These are phyloP conservation scores for Cephus cinctus DNA, from an alignment of 1,140 invertebrate species.

Conservation along the genomic window DNA sequence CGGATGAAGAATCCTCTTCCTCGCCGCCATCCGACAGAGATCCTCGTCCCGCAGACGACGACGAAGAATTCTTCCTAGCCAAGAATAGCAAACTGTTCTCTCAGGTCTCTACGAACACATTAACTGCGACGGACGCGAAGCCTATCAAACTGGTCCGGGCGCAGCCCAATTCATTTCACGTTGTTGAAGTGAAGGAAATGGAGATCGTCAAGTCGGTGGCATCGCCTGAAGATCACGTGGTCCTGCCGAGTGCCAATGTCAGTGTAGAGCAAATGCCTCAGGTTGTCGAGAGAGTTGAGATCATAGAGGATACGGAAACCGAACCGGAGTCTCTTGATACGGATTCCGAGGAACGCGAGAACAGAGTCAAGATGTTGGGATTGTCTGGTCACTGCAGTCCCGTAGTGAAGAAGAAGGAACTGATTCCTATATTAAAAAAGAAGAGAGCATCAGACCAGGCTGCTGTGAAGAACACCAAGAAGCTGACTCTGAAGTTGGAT, in stretches of 20 bases:
- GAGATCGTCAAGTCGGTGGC: conserved; percentile 58
- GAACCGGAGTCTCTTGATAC: conserved; percentile 59
- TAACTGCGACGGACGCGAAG: conserved; percentile 27
- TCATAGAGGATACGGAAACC: conserved; percentile 59
- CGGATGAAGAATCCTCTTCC: conserved; percentile 21
- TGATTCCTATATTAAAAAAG: conserved; percentile 35
- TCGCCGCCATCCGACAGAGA: conserved; percentile 19
- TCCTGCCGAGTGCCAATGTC: conserved; percentile 44
- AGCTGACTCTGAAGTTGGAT: conserved; percentile 24
- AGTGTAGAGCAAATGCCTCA: conserved; percentile 49
- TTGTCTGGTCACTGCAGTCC: neutral
- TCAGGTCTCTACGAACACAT: conserved; percentile 64
- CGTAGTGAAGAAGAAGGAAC: conserved; percentile 27
- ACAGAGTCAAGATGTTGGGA: conserved; percentile 11
- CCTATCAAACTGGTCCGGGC: conserved; percentile 18
- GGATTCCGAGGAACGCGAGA: conserved; percentile 54
- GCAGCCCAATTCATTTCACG: conserved; percentile 46
- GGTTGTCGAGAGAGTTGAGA: conserved; percentile 50
- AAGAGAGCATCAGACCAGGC: conserved; percentile 13
- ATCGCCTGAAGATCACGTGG: conserved; percentile 49
- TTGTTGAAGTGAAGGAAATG: conserved; percentile 62
- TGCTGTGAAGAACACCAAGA: conserved; percentile 22
- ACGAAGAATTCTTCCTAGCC: conserved; percentile 59
- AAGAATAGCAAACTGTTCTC: conserved; percentile 71
- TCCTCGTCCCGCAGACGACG: conserved; percentile 26